These are phyloP conservation scores for Psittacula derbiana DNA, from an alignment of 2,797 vertebrate genomes.

Conservation along the genomic window DNA sequence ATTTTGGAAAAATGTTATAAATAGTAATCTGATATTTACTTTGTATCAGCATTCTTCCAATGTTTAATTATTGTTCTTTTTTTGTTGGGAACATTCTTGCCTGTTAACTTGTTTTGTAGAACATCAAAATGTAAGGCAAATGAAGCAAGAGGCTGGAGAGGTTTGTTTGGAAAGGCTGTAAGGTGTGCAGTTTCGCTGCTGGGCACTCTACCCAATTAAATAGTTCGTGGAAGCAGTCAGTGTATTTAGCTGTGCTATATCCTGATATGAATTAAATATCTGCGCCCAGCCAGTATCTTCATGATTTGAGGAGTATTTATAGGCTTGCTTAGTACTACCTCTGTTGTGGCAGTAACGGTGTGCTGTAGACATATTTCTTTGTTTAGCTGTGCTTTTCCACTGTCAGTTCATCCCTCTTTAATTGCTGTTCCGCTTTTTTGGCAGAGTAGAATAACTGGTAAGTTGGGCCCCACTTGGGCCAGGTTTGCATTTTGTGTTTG, in stretches of 20 bases:
- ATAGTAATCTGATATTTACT: background rate
- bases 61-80: background rate
- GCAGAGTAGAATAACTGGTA: background rate
- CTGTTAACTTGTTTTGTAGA: background rate
- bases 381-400: background rate
- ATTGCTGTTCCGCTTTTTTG: background rate
- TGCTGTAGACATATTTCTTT: background rate
- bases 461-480: background rate
- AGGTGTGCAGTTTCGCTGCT: background rate
- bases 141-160: background rate
- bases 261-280: background rate
- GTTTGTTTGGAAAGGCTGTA: background rate
- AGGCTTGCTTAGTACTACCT: background rate
- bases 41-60: background rate
- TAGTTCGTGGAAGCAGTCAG: background rate
- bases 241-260: background rate
- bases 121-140: background rate
- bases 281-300: background rate
- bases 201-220: background rate
- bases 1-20: background rate
- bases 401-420: background rate
- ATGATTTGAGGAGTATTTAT: background rate
- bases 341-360: background rate
- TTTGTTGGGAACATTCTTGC: background rate
- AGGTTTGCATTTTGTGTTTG: conserved; percentile 45